Evolutionary conservation across 2,797 vertebrate species (phyloP), one percentile per base, ranked within the genome.

Genomic region (Danio aesculapii): DNA sequence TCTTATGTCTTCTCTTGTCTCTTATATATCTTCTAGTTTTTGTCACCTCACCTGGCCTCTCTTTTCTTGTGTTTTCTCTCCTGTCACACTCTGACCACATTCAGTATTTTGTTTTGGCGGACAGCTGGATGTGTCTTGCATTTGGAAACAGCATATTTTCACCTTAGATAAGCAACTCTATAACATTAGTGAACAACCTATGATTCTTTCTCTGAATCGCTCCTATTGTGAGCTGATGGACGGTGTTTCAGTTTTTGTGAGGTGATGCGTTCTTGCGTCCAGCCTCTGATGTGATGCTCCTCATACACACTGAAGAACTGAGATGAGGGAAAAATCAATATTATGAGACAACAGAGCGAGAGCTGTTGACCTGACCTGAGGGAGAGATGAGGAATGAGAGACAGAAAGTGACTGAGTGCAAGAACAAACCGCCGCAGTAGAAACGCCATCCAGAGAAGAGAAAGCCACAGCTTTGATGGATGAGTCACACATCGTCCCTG

Each of bases 301-400:
- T 77, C 61, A 66, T 90, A 86, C 87, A 88, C 78, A 41, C 41
- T 7, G 83, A 8, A 68, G n/a, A 64, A 59, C 71, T 8, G 62
- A 88, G 90, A 92, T 92, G 91, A 92, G 90, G 91, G 84, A 74
- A 88, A 89, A 92, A 92, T 91, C 90, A 90, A 92, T 93, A 92
- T 72, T 81, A 90, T 86, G 87, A 91, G 88, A 75, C 71, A 84
- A 77, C 52, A 47, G 68, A 72, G 50, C 71, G 79, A 79, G 86
- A 87, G 86, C 87, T 88, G 91, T 84, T 86, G 88, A 88, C 83
- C 81, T 87, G 90, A 91, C 80, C 88, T 69, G 83, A 87, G 87
- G 87, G 90, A 47, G 70, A 84, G 75, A 70, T 64, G 84, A 80
- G 76, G 77, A 84, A 84, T 50, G 84, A 76, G 73, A 72, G 80